Evolutionary conservation across 2,888 invertebrate genomes (phyloP), one percentile per base, ranked within the genome.

Genomic region (Abrostola tripartita): DNA sequence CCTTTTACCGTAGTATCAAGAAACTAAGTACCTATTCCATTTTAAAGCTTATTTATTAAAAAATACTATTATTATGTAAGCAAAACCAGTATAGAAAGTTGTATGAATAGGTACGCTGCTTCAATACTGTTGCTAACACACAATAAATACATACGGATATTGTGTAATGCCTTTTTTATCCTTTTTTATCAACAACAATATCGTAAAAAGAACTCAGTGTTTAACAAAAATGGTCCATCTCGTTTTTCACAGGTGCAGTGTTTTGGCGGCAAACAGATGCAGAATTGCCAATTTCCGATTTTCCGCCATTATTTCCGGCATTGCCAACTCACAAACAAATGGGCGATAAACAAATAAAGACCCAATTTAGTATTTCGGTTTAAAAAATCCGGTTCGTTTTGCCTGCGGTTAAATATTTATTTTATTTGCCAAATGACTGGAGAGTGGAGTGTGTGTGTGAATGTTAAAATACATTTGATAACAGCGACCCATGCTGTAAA

Each of bases 201-300:
- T 5, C 10, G 41, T 5, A 5, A 6, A 42, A 42, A 42, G 12
- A 42, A n/a, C 6, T 6, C n/a, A 5, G n/a, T 12, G 5, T n/a
- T 2, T 42, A 7, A 1, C n/a, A 42, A 42, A 42, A 42, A 12
- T 4, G 8, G 5, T 24, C 44, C 4, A 8, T 9, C 0, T 14
- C 9, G 9, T 47, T 9, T 24, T 47, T 14, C 9, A 47, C 14
- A 47, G 14, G 24, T 12, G 24, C 14, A 47, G 14, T 47, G 44
- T 47, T 56, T 68, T 57, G 65, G 65, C 57, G 55, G 51, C 53
- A 59, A 74, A 54, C 55, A 56, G 56, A 57, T 61, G 59, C 51
- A 40, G 53, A 61, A 50, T 71, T 60, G 50, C 52, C 60, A 68
- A 65, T 71, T 65, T 41, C 51, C 68, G 52, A 68, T 63, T 71